A percentile compares a stretch with the other conserved stretches of the same genome.
Conservation (phyloP, 2,888 invertebrate species). For the Drosophila mimica region DNA sequence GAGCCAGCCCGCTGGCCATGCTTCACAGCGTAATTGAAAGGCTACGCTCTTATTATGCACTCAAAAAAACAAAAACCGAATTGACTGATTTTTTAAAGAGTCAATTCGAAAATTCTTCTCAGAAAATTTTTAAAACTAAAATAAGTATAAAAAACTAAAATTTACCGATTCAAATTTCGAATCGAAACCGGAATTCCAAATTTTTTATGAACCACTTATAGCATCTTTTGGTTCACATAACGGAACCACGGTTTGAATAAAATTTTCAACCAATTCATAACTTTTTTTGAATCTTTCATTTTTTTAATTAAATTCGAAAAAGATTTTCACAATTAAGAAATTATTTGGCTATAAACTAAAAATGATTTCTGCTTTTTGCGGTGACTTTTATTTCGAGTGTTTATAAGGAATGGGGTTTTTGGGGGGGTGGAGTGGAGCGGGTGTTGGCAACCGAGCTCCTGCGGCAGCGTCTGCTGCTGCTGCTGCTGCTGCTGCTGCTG, state of each 20-base stretch:
- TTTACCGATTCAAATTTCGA: not conserved
- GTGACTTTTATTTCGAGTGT: slow-evolving; percentile 4
- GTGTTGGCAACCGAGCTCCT: not conserved
- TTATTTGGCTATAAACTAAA: not conserved
- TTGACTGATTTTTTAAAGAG: too few species aligned
- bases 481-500: slow-evolving; percentile 40
- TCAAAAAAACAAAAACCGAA: not conserved
- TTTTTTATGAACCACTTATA: too few species aligned
- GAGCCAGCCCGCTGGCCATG: slow-evolving; percentile 66
- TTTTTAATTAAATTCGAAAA: not conserved
- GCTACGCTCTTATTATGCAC: slow-evolving; percentile 26
- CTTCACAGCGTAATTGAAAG: slow-evolving; percentile 74
- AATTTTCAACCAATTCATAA: too few species aligned
- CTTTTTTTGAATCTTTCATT: too few species aligned
- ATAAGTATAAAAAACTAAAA: not conserved
- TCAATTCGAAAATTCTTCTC: too few species aligned
- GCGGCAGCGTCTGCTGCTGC: not conserved
- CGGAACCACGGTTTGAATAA: too few species aligned
- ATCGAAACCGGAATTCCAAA: not conserved
- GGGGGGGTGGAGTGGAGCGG: not conserved
- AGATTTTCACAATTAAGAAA: not conserved
- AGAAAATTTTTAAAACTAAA: not conserved
- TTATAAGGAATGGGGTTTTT: not conserved
- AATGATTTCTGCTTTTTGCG: not conserved
- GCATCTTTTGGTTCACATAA: not conserved